These are phyloP conservation scores for Ornithorhynchus anatinus DNA, from an alignment of 2,113 vertebrate genomes.

Conservation along the genomic window DNA sequence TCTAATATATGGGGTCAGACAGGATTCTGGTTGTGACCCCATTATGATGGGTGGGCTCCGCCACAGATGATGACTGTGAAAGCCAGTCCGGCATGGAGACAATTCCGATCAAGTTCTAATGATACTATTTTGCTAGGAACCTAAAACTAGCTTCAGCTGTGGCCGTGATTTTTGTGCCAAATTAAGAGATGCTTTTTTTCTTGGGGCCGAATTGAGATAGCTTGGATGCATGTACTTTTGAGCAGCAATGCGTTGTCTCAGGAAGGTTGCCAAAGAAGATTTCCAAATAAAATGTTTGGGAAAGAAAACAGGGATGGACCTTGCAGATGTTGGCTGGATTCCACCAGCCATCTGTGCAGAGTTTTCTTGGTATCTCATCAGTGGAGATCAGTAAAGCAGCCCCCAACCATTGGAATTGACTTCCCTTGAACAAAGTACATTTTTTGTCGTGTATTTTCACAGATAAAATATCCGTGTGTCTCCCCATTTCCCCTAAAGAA, in stretches of 20 bases:
- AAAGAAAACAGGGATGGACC: conserved; percentile 39
- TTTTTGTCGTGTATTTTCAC: conserved; percentile 24
- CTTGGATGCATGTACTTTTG: conserved; percentile 40
- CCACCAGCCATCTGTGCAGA: conserved; percentile 36
- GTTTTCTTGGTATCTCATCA: conserved; percentile 24
- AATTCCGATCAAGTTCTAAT: conserved; percentile 39
- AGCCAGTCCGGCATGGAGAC: conserved; percentile 40
- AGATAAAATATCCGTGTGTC: not conserved
- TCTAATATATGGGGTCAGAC: not conserved
- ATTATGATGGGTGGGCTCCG: not conserved
- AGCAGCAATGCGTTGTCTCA: conserved; percentile 31
- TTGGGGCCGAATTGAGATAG: conserved; percentile 45
- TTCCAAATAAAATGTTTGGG: conserved; percentile 49
- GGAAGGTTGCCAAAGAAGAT: conserved; percentile 53
- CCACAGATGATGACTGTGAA: conserved; percentile 28
- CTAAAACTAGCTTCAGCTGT: conserved; percentile 20
- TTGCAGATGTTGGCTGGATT: conserved; percentile 37
- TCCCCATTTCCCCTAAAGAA: conserved; percentile 27
- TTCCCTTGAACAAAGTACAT: not conserved
- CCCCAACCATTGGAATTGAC: not conserved
- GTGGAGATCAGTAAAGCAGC: not conserved
- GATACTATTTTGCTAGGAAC: conserved; percentile 32
- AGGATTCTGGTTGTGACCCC: conserved; percentile 16
- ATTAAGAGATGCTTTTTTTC: conserved; percentile 12
- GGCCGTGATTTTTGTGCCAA: conserved; percentile 40